Evolutionary conservation across 1,140 invertebrate genomes (phyloP), one percentile per base, ranked within the genome.

Genomic region (Drosophila fuyamai): DNA sequence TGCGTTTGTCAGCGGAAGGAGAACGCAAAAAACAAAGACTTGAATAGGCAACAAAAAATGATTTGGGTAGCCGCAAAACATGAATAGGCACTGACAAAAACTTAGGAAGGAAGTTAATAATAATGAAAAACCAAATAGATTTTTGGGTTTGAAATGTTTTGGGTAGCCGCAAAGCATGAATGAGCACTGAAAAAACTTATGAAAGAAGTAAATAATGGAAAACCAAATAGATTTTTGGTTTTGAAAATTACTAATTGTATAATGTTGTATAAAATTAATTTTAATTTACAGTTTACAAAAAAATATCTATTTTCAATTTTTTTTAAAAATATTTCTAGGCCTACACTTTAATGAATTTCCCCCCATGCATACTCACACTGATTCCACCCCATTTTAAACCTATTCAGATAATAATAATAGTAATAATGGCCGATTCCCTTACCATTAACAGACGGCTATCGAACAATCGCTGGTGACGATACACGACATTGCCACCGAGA

Each of bases 401-500:
- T 14, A 36, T 38, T 41, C 0, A 27, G 6, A 38, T 38, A 47
- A 41, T 56, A 47, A 41, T 48, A 56, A 41, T 48, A 47, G 36
- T 48, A 56, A 70, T 29, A 54, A 68, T 23, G 14, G 10, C 3
- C 23, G 2, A 12, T 14, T 43, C 14, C 27, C 1, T 10, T 32
- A 53, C 10, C 27, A 10, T 54, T 66, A 40, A n/a, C 78, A 95
- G 94, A 93, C 94, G 77, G 93, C 94, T 89, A 93, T 95, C 70
- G 95, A 96, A 79, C 93, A 94, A 46, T 96, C 95, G 8, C 91
- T 96, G 73, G 94, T 95, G 41, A 93, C 95, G 41, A 95, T 97
- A 59, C 95, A 96, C 92, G 95, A 96, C 47, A 95, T 96, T 70
- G 94, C 95, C 38, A 95, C 94, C 1, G 94, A 94, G 62, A 95